Evolutionary conservation across 1,140 invertebrate genomes (phyloP).

Genomic region (Thalassaphorura encarpata): DNA sequence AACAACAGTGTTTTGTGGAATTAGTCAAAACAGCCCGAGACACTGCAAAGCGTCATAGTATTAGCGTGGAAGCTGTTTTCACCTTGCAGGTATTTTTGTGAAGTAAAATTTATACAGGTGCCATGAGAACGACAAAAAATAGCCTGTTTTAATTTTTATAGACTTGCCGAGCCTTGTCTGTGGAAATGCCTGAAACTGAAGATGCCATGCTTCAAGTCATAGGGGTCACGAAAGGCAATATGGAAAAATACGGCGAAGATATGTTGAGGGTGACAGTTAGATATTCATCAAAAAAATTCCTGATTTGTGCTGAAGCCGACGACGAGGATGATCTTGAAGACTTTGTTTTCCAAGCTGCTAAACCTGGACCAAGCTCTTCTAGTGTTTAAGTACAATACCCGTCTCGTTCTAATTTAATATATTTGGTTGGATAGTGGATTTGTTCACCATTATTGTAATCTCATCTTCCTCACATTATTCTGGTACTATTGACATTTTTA

Average conservation of each 20-base stretch:
- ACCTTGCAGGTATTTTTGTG: slow-evolving; percentile 45
- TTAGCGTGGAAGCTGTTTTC: slow-evolving; percentile 47
- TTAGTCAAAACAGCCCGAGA: slow-evolving; percentile 45
- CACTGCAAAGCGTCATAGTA: slow-evolving; percentile 40
- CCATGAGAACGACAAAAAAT: background rate
- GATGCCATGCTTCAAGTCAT: slow-evolving; percentile 73
- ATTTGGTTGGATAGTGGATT: no score
- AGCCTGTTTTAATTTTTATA: slow-evolving; percentile 33
- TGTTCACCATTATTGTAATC: no score
- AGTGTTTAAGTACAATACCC: no score
- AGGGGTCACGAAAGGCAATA: slow-evolving; percentile 78
- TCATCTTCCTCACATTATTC: no score
- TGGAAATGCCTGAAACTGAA: slow-evolving; percentile 57
- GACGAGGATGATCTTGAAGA: slow-evolving; percentile 11
- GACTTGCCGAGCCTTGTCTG: slow-evolving; percentile 66
- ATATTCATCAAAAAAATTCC: slow-evolving; percentile 52
- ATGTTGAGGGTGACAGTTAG: slow-evolving; percentile 63
- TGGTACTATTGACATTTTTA: no score
- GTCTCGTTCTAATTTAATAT: no score
- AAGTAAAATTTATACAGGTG: slow-evolving; percentile 6
- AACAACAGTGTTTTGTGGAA: slow-evolving; percentile 42
- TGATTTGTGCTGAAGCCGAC: no score
- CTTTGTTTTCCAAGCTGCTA: no score
- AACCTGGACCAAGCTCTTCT: no score
- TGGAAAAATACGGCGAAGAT: slow-evolving; percentile 68